Percentiles rank a stretch among this genome's conserved stretches.
These are phyloP conservation scores for Sardinella longiceps DNA, from an alignment of 2,797 vertebrate genomes.

Conservation along the genomic window DNA sequence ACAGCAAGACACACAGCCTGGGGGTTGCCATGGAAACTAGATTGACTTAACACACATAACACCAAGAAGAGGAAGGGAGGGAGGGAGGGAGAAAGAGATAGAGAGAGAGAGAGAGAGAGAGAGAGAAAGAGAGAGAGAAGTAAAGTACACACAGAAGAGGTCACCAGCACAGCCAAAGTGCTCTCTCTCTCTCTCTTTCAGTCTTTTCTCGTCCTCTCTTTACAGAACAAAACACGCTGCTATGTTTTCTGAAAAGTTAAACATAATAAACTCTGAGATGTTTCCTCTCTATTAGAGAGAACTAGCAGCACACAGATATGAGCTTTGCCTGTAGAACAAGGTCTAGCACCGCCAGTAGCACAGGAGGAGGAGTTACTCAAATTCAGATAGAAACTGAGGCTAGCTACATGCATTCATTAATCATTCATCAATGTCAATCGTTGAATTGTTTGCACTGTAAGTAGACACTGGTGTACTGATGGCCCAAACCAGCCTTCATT, in stretches of 20 bases:
- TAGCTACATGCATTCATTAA: too few relatives aligned
- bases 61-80: constrained; percentile 49
- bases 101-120: constrained; percentile 30
- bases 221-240: neutral
- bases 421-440: too few relatives aligned
- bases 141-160: constrained; percentile 28
- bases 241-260: neutral
- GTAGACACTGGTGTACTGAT: too few relatives aligned
- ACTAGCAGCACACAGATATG: too few relatives aligned
- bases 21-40: constrained; percentile 77
- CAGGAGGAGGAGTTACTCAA: too few relatives aligned
- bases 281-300: neutral
- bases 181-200: neutral
- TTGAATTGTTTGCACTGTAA: too few relatives aligned
- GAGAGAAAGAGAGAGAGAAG: too few relatives aligned
- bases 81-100: constrained; percentile 33
- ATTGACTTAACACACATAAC: constrained; percentile 72
- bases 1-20: constrained; percentile 60
- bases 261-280: neutral
- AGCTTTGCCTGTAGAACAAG: too few relatives aligned
- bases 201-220: neutral
- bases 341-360: too few relatives aligned
- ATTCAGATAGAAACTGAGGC: too few relatives aligned
- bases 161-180: neutral
- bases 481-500: too few relatives aligned